Evolutionary conservation across 2,888 invertebrate species (phyloP).

Genomic region (Pinctada fucata): DNA sequence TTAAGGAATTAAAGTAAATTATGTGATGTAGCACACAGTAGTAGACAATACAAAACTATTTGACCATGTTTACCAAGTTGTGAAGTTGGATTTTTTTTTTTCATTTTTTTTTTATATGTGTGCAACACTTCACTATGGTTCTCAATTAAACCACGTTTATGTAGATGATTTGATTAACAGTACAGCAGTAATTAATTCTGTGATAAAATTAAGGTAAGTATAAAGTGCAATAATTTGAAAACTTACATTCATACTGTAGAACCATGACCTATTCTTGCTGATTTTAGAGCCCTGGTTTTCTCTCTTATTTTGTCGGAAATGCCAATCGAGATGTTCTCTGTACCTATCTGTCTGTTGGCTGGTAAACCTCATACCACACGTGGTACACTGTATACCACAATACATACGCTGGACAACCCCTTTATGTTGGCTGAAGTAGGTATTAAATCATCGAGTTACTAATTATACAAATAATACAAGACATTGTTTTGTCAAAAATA

Average conservation of each 20-base stretch:
- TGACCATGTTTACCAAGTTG: no score
- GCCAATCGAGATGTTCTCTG: conserved; percentile 97
- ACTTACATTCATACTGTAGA: conserved; percentile 83
- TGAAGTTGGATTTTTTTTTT: no score
- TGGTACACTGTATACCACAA: conserved; percentile 95
- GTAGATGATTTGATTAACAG: no score
- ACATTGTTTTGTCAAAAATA: neutral
- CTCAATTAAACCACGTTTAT: no score
- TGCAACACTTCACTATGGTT: no score
- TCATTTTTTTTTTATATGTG: no score
- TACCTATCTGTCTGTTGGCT: conserved; percentile 89
- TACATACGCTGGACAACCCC: conserved; percentile 83
- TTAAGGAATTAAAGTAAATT: no score
- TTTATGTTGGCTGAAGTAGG: conserved; percentile 79
- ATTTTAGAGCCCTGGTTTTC: conserved; percentile 89
- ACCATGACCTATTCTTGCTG: conserved; percentile 92
- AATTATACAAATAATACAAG: neutral
- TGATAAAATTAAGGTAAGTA: no score
- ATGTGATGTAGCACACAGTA: no score
- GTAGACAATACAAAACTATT: no score
- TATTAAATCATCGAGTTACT: neutral
- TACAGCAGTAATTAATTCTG: no score
- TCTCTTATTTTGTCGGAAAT: conserved; percentile 92
- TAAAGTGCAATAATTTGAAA: neutral
- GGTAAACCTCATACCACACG: conserved; percentile 95